Percentiles rank a stretch among this genome's conserved stretches.
phyloP scores from a whole-genome alignment of 64 coral and sea anemone genomes.

The Stylophora pistillata region DNA sequence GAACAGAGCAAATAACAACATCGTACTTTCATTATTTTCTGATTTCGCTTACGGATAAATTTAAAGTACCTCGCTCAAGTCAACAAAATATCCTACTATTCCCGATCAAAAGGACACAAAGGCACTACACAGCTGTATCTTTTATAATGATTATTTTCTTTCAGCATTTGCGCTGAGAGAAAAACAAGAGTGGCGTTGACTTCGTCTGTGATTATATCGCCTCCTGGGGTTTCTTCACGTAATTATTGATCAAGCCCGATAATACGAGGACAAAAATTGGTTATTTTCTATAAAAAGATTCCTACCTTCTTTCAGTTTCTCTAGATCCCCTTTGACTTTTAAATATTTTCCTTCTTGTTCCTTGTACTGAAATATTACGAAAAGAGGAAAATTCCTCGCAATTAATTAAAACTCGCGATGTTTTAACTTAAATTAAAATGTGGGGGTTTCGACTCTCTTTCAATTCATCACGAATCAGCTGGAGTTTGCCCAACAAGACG shows the following conservation, averaged over 20 bases:
- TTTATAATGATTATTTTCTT: neutral
- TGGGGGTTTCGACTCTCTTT: neutral
- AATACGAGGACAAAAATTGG: neutral
- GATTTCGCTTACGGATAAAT: neutral
- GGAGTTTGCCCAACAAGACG: neutral
- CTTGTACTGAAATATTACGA: slow-evolving; percentile 16
- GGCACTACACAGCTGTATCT: neutral
- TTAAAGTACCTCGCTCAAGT: neutral
- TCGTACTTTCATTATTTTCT: neutral
- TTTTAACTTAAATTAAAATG: neutral
- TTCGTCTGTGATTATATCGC: neutral
- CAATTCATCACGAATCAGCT: slow-evolving; percentile 24
- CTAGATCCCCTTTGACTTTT: slow-evolving; percentile 60
- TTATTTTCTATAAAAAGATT: too few relatives aligned
- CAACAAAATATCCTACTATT: neutral
- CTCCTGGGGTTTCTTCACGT: neutral
- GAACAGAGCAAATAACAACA: neutral
- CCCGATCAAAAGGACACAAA: neutral
- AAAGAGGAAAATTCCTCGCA: neutral
- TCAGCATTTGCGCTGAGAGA: neutral
- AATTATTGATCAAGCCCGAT: neutral
- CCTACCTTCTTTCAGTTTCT: slow-evolving; percentile 64
- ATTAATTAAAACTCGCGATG: neutral
- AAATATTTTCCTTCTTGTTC: slow-evolving; percentile 49
- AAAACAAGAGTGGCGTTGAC: neutral